Evolutionary conservation across 1,140 invertebrate species (phyloP).

Genomic region (Heterodera carotae): DNA sequence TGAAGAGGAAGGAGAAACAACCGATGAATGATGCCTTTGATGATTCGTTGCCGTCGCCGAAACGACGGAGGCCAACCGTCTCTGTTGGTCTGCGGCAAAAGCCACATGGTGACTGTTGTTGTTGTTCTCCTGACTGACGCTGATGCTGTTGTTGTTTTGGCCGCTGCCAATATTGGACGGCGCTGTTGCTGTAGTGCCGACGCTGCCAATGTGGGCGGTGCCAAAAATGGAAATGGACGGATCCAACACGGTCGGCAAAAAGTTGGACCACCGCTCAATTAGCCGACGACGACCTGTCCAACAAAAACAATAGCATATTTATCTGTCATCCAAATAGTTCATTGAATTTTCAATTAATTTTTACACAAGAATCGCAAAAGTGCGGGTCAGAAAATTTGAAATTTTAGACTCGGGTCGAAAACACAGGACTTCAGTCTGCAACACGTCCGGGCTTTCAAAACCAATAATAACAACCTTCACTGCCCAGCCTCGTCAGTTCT

Average conservation of each 20-base stretch:
- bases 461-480: constrained; percentile 69
- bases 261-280: constrained; percentile 92
- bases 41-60: neutral
- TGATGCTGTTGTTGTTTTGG: constrained; percentile 8
- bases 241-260: constrained; percentile 75
- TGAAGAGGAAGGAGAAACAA: too few species aligned
- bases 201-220: neutral
- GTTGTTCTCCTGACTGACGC: neutral
- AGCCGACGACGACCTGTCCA: constrained; percentile 79
- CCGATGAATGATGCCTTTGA: neutral
- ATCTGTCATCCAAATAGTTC: too few species aligned
- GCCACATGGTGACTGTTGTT: neutral
- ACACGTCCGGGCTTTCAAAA: too few species aligned
- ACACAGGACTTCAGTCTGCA: too few species aligned
- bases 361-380: too few species aligned
- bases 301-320: too few species aligned
- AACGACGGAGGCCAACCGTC: too few species aligned
- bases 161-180: neutral
- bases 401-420: too few species aligned
- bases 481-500: constrained; percentile 85
- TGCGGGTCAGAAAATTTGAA: too few species aligned
- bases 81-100: constrained; percentile 7
- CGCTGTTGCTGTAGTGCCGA: too few species aligned
- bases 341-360: too few species aligned
- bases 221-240: constrained; percentile 60